Base-by-base conservation (phyloP, 2,888 invertebrate genomes). In the Drosophila niveifrons region DNA sequence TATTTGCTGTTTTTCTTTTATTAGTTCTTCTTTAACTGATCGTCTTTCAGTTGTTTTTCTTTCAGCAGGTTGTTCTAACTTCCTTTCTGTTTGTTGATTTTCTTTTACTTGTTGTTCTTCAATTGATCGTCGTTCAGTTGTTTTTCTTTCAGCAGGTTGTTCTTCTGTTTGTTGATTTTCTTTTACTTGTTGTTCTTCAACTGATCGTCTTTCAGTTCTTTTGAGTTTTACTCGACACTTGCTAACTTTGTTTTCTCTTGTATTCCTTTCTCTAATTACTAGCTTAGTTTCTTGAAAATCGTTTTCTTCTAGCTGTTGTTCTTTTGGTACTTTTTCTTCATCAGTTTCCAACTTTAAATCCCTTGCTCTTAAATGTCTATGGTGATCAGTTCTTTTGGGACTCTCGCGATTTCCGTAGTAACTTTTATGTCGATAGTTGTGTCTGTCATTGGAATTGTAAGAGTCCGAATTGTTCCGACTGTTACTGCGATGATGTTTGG, bases 351-450 rank as follows among this genome's bases (percentile, higher is more conserved):
- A 15, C 8, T 41, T 7, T 0, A 13, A 13, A 15, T 41, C 2
- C 2, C 15, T 13, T 7, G 15, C 39, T 2, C 17, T 43, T 1
- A 61, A n/a, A 8, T 28, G 52, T 43, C 65, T 52, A 55, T 41
- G 46, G 28, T 23, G 39, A 41, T 72, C 51, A 58, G n/a, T 44
- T 62, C 51, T 62, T 10, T 65, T 63, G 1, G 31, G 47, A 3
- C 43, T 34, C 18, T 31, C 51, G 31, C 36, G 47, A 29, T 59
- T 52, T 13, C 15, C 39, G 41, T 11, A 29, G 1, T 23, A 52
- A 8, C 2, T 29, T 1, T 44, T 36, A 2, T 15, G 11, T 3
- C 36, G 57, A 47, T 15, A 36, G 10, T 56, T 31, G 7, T 17
- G 18, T 34, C 44, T 46, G 15, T 59, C 50, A 9, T 11, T 47